Conservation (phyloP, 2,888 invertebrate species). For the Cenopis cana region DNA sequence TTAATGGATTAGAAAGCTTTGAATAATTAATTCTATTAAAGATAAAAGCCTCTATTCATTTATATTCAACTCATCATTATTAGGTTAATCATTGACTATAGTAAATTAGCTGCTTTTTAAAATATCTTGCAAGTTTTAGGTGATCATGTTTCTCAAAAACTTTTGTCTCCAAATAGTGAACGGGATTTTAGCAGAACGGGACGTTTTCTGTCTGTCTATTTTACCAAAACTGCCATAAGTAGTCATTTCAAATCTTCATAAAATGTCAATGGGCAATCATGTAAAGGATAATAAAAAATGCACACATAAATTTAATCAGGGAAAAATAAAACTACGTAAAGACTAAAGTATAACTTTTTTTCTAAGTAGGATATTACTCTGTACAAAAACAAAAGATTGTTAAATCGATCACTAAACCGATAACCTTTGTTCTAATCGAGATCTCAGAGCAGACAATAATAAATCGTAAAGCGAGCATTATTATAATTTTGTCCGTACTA, state of each 20-base stretch:
- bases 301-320: no score
- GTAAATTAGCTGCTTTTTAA: background rate
- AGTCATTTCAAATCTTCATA: no score
- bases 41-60: slow-evolving; percentile 5
- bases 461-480: slow-evolving; percentile 30
- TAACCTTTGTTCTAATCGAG: slow-evolving; percentile 23
- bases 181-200: no score
- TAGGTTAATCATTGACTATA: background rate
- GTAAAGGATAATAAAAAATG: no score
- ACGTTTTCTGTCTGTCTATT: no score
- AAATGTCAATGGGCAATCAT: no score
- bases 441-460: slow-evolving; percentile 21
- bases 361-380: no score
- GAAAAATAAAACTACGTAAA: no score
- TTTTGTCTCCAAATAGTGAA: no score
- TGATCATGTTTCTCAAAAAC: background rate
- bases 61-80: background rate
- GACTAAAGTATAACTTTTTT: no score
- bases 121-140: background rate
- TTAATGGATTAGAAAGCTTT: slow-evolving; percentile 43
- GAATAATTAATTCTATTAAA: slow-evolving; percentile 19
- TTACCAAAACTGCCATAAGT: no score
- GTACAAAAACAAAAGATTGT: background rate
- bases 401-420: slow-evolving; percentile 18
- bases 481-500: slow-evolving; percentile 26